A percentile compares a stretch with the other conserved stretches of the same genome.
These are phyloP conservation scores for Drosophila kanekoi DNA, from an alignment of 2,888 invertebrate genomes.

Conservation along the genomic window DNA sequence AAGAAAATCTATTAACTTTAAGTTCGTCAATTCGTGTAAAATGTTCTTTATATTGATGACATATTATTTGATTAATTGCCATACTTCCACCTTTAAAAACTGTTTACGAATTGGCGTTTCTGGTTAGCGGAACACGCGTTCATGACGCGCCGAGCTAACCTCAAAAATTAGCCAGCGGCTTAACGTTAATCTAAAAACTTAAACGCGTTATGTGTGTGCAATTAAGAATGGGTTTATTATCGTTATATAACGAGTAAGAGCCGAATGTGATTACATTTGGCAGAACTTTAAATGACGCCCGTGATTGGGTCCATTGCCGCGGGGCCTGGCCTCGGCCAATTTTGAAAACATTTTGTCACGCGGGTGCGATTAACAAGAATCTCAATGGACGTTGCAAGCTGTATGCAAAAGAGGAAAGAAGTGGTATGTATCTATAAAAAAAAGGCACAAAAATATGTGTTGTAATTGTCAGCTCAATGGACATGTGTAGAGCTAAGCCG, in stretches of 20 bases:
- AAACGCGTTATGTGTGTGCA: constrained; percentile 32
- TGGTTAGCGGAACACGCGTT: constrained; percentile 14
- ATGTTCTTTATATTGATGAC: too few species aligned
- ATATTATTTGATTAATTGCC: not conserved
- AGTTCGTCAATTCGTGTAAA: too few species aligned
- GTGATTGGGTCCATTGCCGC: constrained; percentile 40
- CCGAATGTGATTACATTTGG: constrained; percentile 25
- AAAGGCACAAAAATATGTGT: constrained; percentile 32
- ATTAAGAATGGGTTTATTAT: constrained; percentile 41
- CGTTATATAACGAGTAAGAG: constrained; percentile 8
- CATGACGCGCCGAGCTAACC: constrained; percentile 15
- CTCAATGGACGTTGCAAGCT: constrained; percentile 58
- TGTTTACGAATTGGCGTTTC: not conserved
- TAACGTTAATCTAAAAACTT: constrained; percentile 42
- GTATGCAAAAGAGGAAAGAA: constrained; percentile 51
- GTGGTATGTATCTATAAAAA: not conserved
- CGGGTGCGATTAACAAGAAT: constrained; percentile 56
- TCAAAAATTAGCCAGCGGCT: constrained; percentile 33
- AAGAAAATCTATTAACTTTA: too few species aligned
- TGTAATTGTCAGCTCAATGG: constrained; percentile 64
- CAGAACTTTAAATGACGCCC: constrained; percentile 26
- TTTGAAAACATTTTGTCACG: constrained; percentile 60
- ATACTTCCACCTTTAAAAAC: not conserved
- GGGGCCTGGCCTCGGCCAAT: constrained; percentile 13
- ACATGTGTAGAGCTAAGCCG: constrained; percentile 36